Conservation (phyloP, 2,797 vertebrate species). For the Morus bassanus region DNA sequence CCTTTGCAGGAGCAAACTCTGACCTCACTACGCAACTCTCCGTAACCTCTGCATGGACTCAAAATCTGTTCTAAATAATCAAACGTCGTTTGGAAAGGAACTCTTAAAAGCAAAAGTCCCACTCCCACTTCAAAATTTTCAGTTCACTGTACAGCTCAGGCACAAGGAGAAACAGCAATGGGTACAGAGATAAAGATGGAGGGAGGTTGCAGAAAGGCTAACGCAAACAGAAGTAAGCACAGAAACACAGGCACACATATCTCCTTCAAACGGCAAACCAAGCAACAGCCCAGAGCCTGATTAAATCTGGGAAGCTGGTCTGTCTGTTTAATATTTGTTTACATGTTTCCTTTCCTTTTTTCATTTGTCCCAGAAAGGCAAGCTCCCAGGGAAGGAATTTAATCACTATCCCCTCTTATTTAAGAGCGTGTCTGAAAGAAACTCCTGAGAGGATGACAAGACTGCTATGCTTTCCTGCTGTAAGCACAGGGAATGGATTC, state of each 20-base stretch:
- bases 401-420: constrained; percentile 12
- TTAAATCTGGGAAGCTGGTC: background rate
- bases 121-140: background rate
- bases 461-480: background rate
- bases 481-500: background rate
- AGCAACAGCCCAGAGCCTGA: background rate
- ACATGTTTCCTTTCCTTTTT: constrained; percentile 22
- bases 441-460: background rate
- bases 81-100: background rate
- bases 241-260: background rate
- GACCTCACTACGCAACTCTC: background rate
- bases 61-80: background rate
- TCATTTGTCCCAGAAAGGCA: constrained; percentile 7
- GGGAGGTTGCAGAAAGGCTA: background rate
- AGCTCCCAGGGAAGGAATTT: constrained; percentile 21
- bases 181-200: background rate
- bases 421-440: background rate
- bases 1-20: background rate
- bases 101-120: background rate
- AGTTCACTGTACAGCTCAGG: background rate
- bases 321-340: constrained; percentile 29
- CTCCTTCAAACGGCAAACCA: background rate
- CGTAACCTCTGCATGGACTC: background rate
- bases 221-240: background rate
- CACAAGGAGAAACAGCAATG: background rate